Evolutionary conservation across 1,140 invertebrate genomes (phyloP).

Genomic region (Drosophila parvula): DNA sequence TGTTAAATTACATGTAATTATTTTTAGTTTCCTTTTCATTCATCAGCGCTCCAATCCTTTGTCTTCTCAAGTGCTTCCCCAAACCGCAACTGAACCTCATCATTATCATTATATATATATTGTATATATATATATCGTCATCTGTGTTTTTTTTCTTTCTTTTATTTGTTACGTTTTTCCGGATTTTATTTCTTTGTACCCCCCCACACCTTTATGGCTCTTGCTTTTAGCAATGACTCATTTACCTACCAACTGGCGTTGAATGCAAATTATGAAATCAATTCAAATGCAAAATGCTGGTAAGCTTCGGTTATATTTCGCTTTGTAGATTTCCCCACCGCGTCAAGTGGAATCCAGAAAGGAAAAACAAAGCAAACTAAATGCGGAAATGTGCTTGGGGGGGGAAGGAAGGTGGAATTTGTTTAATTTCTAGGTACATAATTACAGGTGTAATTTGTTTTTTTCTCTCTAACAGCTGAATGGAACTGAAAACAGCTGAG

Average conservation of each 20-base stretch:
- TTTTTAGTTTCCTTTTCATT: slow-evolving; percentile 46
- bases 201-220: neutral
- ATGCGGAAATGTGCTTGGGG: slow-evolving; percentile 15
- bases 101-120: slow-evolving; percentile 3
- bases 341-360: slow-evolving; percentile 1
- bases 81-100: slow-evolving; percentile 48
- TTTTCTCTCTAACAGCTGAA: neutral
- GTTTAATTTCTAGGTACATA: slow-evolving; percentile 14
- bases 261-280: slow-evolving; percentile 42
- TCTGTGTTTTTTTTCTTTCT: slow-evolving; percentile 12
- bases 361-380: neutral
- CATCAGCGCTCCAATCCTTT: slow-evolving; percentile 9
- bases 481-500: neutral
- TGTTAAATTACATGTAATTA: slow-evolving; percentile 77
- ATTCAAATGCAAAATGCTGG: slow-evolving; percentile 33
- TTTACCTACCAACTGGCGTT: slow-evolving; percentile 23
- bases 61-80: slow-evolving; percentile 55
- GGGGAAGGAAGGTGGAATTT: neutral
- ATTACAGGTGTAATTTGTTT: neutral
- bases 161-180: slow-evolving; percentile 46
- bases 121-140: slow-evolving; percentile 7
- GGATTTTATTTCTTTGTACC: slow-evolving; percentile 15
- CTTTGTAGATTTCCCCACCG: slow-evolving; percentile 20
- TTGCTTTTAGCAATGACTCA: slow-evolving; percentile 26
- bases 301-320: slow-evolving; percentile 7